phyloP scores from a whole-genome alignment of 35 echinoderm and acorn worm genomes.

The Apostichopus parvimensis region DNA sequence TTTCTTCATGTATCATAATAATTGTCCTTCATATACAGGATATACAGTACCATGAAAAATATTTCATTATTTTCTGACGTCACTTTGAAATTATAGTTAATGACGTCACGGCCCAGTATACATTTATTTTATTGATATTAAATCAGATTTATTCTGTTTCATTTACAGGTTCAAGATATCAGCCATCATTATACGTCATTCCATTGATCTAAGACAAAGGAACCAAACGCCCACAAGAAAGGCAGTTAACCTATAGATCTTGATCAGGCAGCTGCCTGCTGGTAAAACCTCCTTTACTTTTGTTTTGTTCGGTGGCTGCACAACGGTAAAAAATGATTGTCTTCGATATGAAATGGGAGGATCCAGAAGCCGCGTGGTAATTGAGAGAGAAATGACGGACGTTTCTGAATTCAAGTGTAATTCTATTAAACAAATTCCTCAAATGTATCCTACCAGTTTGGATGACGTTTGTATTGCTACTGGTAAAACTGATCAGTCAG shows the following conservation, averaged over 20 bases:
- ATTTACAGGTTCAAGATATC: background rate
- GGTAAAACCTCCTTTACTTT: background rate
- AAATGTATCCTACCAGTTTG: conserved; percentile 14
- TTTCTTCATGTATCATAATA: too few relatives aligned
- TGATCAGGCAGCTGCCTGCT: background rate
- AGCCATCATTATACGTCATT: background rate
- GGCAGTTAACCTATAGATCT: too few relatives aligned
- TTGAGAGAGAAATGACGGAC: conserved; percentile 35
- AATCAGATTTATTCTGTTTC: background rate
- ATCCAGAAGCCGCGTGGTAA: background rate
- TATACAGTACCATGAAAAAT: too few relatives aligned
- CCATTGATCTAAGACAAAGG: too few relatives aligned
- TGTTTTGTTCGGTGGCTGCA: background rate
- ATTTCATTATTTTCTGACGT: too few relatives aligned
- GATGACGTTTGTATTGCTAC: background rate
- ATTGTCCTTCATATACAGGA: too few relatives aligned
- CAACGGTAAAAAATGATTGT: conserved; percentile 20
- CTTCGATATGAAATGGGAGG: conserved; percentile 9
- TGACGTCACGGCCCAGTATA: too few relatives aligned
- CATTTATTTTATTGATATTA: too few relatives aligned
- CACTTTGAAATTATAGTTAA: too few relatives aligned
- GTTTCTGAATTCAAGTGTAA: background rate
- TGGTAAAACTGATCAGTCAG: background rate
- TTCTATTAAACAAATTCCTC: background rate
- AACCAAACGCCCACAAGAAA: too few relatives aligned